These are phyloP conservation scores for Cerceris rybyensis DNA, from an alignment of 2,888 invertebrate genomes.

Conservation along the genomic window DNA sequence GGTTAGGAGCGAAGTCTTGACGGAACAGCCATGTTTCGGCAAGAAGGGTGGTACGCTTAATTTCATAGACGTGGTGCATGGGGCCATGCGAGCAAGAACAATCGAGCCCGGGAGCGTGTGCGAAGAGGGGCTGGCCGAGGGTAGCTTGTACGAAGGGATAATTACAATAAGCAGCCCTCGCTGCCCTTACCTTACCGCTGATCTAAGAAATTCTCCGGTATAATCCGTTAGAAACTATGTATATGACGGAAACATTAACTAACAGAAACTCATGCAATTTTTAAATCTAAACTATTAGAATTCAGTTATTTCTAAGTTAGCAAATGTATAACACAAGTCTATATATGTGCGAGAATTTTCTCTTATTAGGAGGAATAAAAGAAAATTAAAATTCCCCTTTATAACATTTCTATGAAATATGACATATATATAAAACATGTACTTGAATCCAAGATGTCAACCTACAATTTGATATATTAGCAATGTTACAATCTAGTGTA, in stretches of 20 bases:
- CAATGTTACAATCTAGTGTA: too few relatives aligned
- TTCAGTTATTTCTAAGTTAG: too few relatives aligned
- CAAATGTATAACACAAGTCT: too few relatives aligned
- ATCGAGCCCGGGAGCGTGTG: constrained; percentile 75
- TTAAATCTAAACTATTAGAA: too few relatives aligned
- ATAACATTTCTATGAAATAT: too few relatives aligned
- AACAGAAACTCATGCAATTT: too few relatives aligned
- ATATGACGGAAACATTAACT: not conserved
- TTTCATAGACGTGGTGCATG: constrained; percentile 74
- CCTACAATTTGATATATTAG: too few relatives aligned
- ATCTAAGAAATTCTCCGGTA: constrained; percentile 71
- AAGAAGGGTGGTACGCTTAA: constrained; percentile 74
- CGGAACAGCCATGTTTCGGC: constrained; percentile 66
- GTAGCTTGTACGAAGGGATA: constrained; percentile 71
- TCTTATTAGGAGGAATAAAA: too few relatives aligned
- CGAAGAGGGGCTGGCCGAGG: constrained; percentile 67
- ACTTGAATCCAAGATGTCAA: too few relatives aligned
- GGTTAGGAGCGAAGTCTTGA: constrained; percentile 59
- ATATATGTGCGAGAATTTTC: too few relatives aligned
- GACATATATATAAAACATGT: too few relatives aligned
- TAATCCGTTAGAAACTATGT: constrained; percentile 54
- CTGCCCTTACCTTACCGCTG: constrained; percentile 65
- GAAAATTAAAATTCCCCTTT: too few relatives aligned
- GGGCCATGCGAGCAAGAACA: constrained; percentile 75
- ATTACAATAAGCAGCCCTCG: constrained; percentile 76